These are phyloP conservation scores for Callyntrura guangdongensis DNA, from an alignment of 2,888 invertebrate genomes.

Conservation along the genomic window DNA sequence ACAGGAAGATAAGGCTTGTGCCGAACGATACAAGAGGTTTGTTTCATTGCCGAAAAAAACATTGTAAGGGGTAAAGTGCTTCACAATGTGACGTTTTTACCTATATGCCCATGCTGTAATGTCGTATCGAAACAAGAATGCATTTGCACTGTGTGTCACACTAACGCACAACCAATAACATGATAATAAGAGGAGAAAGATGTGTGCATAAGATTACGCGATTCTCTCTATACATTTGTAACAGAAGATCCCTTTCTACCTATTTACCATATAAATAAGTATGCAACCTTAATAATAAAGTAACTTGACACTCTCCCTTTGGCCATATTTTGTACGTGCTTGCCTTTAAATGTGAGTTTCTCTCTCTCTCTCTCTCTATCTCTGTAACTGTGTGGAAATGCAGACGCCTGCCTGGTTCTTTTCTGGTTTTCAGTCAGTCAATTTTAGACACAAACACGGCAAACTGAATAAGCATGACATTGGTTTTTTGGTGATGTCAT, in stretches of 20 bases:
- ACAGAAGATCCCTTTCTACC: constrained; percentile 38
- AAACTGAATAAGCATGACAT: constrained; percentile 64
- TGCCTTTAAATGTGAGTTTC: neutral
- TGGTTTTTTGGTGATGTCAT: constrained; percentile 75
- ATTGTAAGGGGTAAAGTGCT: constrained; percentile 49
- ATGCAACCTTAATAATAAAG: constrained; percentile 55
- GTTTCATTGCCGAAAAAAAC: constrained; percentile 29
- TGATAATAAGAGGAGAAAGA: constrained; percentile 19
- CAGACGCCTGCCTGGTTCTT: constrained; percentile 58
- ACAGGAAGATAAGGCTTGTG: constrained; percentile 76
- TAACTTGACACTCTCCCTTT: constrained; percentile 71
- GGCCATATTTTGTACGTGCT: neutral
- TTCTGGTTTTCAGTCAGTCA: constrained; percentile 50
- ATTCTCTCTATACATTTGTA: neutral
- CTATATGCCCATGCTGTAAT: neutral
- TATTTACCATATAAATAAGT: neutral
- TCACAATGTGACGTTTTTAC: constrained; percentile 14
- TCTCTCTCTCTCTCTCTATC: neutral
- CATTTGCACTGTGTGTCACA: neutral
- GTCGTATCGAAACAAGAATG: neutral
- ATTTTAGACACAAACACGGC: constrained; percentile 45
- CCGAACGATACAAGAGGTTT: constrained; percentile 42
- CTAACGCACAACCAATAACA: neutral
- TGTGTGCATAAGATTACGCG: constrained; percentile 36
- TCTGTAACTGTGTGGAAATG: neutral